Base-by-base conservation (phyloP, 2,797 vertebrate species). In the Petrocephalus schoutedeni region DNA sequence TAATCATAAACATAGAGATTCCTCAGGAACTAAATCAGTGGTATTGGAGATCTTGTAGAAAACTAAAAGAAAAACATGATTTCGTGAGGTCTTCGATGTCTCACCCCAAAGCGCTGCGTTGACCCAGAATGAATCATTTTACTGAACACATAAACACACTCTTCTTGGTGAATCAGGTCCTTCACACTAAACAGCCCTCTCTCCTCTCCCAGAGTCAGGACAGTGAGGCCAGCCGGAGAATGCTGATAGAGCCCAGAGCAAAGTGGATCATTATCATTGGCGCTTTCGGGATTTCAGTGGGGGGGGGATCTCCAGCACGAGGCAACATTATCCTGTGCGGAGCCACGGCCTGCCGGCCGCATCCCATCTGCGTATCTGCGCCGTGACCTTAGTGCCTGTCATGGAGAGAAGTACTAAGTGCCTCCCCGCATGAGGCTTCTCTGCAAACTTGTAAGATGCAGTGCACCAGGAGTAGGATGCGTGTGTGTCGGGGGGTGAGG, bases 101-200 rank as follows among this genome's bases (percentile, higher is more conserved):
- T 84, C 58, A 16, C 23, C 14, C 58, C 19, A 84, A 64, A 51
- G 10, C 21, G 57, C 19, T 71, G 12, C 57, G 16, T 21, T 85
- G 51, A 21, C 9, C 4, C 4, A 64, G 45, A 90, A 87, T 90
- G 28, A 83, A 91, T 82, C 91, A 86, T 77, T 89, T 87, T 88
- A 88, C 59, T 32, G 84, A 87, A 87, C 89, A 90, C 89, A 89
- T 92, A 92, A 92, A 90, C 90, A 88, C 4, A 7, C 2, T 74
- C 28, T 32, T 87, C 61, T 86, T 80, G 53, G 87, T 84, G 89
- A 86, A 88, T 85, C 5, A 36, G 84, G 88, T 84, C 56, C 21
- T 14, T 10, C 45, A 84, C 36, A 85, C 49, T 28, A 23, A 67
- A 10, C 80, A 88, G 51, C 12, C 14, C 16, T 59, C 45, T 88